A percentile compares a stretch with the other conserved stretches of the same genome.
Conservation (phyloP, 1,140 invertebrate species). For the Cyphomyrmex costatus region DNA sequence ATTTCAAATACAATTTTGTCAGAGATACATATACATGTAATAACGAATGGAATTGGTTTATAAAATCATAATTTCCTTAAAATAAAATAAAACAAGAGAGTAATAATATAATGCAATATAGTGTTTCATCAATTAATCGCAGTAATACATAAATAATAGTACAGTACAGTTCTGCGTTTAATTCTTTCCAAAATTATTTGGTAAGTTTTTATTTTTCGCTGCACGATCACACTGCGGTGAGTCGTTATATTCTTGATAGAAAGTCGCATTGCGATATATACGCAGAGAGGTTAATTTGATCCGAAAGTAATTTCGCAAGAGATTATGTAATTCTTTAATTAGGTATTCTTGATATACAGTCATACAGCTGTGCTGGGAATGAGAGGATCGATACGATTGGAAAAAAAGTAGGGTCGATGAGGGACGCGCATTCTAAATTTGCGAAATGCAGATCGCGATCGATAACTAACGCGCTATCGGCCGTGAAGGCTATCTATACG, state of each 20-base stretch:
- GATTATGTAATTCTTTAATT: slow-evolving; percentile 49
- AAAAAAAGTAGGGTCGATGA: not conserved
- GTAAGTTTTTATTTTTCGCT: slow-evolving; percentile 19
- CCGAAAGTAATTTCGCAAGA: slow-evolving; percentile 47
- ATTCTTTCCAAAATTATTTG: not conserved
- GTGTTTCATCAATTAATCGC: not conserved
- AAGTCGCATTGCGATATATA: slow-evolving; percentile 48
- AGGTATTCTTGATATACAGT: slow-evolving; percentile 48
- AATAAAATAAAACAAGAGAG: slow-evolving; percentile 6
- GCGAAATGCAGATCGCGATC: slow-evolving; percentile 24
- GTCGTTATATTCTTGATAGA: slow-evolving; percentile 35
- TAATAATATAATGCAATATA: not conserved
- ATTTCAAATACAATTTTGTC: slow-evolving; percentile 34
- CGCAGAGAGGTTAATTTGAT: slow-evolving; percentile 38
- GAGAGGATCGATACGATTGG: not conserved
- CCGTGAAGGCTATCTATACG: slow-evolving; percentile 43
- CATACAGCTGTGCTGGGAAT: slow-evolving; percentile 7
- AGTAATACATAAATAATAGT: slow-evolving; percentile 11
- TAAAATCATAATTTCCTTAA: not conserved
- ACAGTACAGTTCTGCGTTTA: not conserved
- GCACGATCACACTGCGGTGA: not conserved
- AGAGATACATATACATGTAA: not conserved
- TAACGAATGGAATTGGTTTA: not conserved
- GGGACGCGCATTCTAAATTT: slow-evolving; percentile 37
- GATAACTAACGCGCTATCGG: slow-evolving; percentile 41